A percentile compares a stretch with the other conserved stretches of the same genome.
Conservation (phyloP, 2,113 vertebrate genomes). For the Sialia sialis region DNA sequence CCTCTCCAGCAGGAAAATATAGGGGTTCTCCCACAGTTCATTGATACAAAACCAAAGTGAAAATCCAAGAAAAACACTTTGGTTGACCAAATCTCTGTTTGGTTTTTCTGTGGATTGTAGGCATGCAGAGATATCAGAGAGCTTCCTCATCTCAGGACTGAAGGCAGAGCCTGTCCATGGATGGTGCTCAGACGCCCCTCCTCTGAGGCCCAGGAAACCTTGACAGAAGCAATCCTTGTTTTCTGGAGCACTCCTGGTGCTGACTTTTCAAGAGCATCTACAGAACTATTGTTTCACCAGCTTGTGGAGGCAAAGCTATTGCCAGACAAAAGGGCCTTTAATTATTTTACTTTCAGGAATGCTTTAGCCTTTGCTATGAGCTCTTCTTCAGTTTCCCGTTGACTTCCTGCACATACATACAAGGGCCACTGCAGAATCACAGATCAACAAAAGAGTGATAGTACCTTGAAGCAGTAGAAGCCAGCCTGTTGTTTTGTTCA, state of each 20-base stretch:
- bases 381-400: neutral
- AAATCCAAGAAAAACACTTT: neutral
- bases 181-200: neutral
- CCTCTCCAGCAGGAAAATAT: neutral
- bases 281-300: neutral
- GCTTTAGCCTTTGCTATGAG: neutral
- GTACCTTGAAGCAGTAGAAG: neutral
- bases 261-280: neutral
- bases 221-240: neutral
- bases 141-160: neutral
- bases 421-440: neutral
- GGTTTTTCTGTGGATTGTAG: neutral
- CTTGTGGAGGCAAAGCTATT: neutral
- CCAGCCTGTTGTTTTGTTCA: neutral
- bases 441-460: neutral
- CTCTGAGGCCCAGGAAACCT: neutral
- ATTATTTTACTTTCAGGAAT: neutral
- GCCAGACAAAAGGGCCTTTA: neutral
- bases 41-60: neutral
- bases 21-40: neutral
- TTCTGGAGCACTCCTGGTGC: neutral
- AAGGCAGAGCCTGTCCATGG: neutral
- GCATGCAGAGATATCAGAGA: neutral
- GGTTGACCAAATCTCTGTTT: neutral
- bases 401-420: neutral